Conservation (phyloP, 2,888 invertebrate species). For the Thymelicus acteon region DNA sequence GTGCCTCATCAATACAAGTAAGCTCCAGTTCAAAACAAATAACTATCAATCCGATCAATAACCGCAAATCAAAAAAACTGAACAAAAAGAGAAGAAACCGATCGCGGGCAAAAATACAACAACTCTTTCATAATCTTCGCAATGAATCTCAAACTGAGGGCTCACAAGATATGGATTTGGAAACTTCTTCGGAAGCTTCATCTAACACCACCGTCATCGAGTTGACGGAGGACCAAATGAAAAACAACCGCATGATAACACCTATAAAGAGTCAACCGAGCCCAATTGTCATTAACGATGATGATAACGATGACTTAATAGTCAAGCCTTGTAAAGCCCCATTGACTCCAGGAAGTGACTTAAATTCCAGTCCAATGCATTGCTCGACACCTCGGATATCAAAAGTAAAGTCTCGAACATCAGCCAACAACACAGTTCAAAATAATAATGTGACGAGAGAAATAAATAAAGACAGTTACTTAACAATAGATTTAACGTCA, state of each 20-base stretch:
- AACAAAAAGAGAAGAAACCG: slow-evolving; percentile 46
- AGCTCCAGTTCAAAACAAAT: neutral
- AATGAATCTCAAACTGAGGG: slow-evolving; percentile 47
- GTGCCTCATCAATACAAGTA: neutral
- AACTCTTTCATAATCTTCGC: slow-evolving; percentile 51
- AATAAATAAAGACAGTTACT: slow-evolving; percentile 62
- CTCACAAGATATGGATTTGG: slow-evolving; percentile 25
- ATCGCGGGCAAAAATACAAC: slow-evolving; percentile 49
- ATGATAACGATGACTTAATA: slow-evolving; percentile 50
- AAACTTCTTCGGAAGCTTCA: slow-evolving; percentile 24
- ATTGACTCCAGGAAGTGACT: slow-evolving; percentile 35
- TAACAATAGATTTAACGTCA: slow-evolving; percentile 72
- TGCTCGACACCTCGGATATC: slow-evolving; percentile 61
- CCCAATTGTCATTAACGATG: slow-evolving; percentile 53
- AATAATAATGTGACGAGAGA: slow-evolving; percentile 58
- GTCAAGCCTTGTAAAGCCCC: slow-evolving; percentile 38
- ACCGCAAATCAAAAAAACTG: slow-evolving; percentile 6
- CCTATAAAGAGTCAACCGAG: slow-evolving; percentile 24
- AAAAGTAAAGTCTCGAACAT: neutral
- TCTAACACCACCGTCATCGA: slow-evolving; percentile 48
- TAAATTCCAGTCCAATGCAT: slow-evolving; percentile 47
- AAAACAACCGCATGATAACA: slow-evolving; percentile 31
- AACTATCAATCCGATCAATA: slow-evolving; percentile 1
- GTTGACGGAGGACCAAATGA: slow-evolving; percentile 42
- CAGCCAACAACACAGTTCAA: slow-evolving; percentile 42